Conservation (phyloP, 1,140 invertebrate species). For the Berghia stephanieae region DNA sequence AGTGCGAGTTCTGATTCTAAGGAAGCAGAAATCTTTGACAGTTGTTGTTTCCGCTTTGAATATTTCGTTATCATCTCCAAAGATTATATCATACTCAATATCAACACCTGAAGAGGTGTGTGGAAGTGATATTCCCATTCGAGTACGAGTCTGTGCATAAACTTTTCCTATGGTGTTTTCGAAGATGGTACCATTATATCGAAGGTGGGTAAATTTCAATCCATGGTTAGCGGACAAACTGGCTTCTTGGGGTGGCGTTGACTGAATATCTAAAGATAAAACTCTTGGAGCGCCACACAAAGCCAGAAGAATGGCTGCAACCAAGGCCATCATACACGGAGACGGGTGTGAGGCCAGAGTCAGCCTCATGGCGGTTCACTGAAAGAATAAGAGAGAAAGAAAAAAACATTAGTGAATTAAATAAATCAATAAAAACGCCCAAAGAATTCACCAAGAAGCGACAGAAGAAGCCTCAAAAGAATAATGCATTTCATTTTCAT, state of each 20-base stretch:
- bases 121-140: slow-evolving; percentile 75
- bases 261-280: no score
- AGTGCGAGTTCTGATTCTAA: slow-evolving; percentile 85
- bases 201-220: slow-evolving; percentile 74
- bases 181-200: slow-evolving; percentile 90
- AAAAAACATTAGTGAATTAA: no score
- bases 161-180: slow-evolving; percentile 91
- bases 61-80: slow-evolving; percentile 86
- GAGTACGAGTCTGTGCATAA: slow-evolving; percentile 73
- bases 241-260: not conserved
- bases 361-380: not conserved
- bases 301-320: no score
- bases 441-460: no score
- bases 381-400: not conserved
- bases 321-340: not conserved
- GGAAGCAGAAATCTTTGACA: slow-evolving; percentile 93
- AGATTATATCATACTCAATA: slow-evolving; percentile 73
- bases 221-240: not conserved
- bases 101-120: slow-evolving; percentile 71
- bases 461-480: no score
- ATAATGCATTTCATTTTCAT: no score
- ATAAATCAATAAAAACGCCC: no score
- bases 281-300: no score
- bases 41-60: slow-evolving; percentile 89
- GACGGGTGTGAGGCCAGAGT: no score